These are phyloP conservation scores for Xestia rhomboidea DNA, from an alignment of 2,888 invertebrate genomes.

Conservation along the genomic window DNA sequence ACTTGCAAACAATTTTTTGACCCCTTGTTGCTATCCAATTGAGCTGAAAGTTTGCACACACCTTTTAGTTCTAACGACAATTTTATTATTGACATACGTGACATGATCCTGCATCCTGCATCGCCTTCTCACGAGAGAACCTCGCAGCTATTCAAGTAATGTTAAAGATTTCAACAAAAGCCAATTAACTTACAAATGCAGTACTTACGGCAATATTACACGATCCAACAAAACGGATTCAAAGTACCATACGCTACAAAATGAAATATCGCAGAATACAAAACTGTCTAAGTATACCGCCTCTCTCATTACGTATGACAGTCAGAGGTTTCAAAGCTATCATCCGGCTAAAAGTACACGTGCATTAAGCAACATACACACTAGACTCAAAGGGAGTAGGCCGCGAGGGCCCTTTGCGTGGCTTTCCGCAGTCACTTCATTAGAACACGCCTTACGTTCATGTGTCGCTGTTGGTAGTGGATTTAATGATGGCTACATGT, in stretches of 20 bases:
- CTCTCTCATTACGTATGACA: conserved; percentile 10
- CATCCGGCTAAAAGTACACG: conserved; percentile 11
- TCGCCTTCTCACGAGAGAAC: neutral
- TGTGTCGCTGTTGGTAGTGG: conserved; percentile 18
- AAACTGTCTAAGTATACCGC: neutral
- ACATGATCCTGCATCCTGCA: neutral
- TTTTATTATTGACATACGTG: too few relatives aligned
- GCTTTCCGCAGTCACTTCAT: conserved; percentile 59
- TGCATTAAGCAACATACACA: conserved; percentile 47
- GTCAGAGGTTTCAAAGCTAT: conserved; percentile 14
- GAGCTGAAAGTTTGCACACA: too few relatives aligned
- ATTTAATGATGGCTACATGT: conserved; percentile 45
- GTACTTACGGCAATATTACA: neutral
- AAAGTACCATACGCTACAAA: neutral
- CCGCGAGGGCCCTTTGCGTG: conserved; percentile 37
- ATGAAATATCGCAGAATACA: neutral
- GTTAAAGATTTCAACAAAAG: neutral
- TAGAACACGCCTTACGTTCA: conserved; percentile 48
- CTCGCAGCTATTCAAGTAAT: too few relatives aligned
- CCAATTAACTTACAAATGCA: neutral
- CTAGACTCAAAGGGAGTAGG: conserved; percentile 49
- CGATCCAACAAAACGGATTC: neutral
- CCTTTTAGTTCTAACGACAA: too few relatives aligned
- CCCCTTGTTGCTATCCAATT: too few relatives aligned
- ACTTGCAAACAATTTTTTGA: neutral